A percentile compares a stretch with the other conserved stretches of the same genome.
These are phyloP conservation scores for Metalampra italica DNA, from an alignment of 2,888 invertebrate genomes.

Conservation along the genomic window DNA sequence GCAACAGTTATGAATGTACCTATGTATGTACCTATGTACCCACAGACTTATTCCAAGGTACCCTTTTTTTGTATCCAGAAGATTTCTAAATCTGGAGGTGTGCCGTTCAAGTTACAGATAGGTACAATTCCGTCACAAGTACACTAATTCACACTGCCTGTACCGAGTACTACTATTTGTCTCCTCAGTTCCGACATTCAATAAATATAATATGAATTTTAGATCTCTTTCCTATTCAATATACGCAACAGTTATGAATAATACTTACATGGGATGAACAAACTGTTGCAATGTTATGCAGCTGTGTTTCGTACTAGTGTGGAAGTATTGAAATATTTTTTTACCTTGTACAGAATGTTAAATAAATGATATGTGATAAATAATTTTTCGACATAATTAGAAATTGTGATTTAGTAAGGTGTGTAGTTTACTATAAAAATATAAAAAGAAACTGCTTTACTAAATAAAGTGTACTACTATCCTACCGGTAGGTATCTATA, in stretches of 20 bases:
- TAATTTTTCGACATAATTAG: slow-evolving; percentile 73
- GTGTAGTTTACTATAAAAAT: slow-evolving; percentile 60
- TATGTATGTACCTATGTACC: too few species aligned
- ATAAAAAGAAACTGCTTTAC: slow-evolving; percentile 65
- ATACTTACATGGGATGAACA: slow-evolving; percentile 19
- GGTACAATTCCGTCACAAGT: too few species aligned
- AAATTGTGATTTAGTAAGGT: slow-evolving; percentile 75
- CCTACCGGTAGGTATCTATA: slow-evolving; percentile 60
- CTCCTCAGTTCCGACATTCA: slow-evolving; percentile 25
- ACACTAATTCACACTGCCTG: too few species aligned
- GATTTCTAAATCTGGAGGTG: too few species aligned
- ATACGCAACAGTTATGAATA: slow-evolving; percentile 26
- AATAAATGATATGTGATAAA: slow-evolving; percentile 76
- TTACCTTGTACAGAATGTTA: slow-evolving; percentile 75
- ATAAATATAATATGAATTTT: slow-evolving; percentile 20
- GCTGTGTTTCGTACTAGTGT: slow-evolving; percentile 67
- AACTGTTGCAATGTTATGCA: slow-evolving; percentile 49
- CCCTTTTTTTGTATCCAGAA: too few species aligned
- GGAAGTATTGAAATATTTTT: slow-evolving; percentile 72
- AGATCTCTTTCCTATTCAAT: slow-evolving; percentile 27
- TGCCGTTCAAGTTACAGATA: too few species aligned
- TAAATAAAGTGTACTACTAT: slow-evolving; percentile 59
- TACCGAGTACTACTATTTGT: slow-evolving; percentile 8
- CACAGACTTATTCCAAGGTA: too few species aligned
- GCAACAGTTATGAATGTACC: slow-evolving; percentile 27